Base-by-base conservation (phyloP, 2,797 vertebrate genomes). In the Jordanella pulchra region DNA sequence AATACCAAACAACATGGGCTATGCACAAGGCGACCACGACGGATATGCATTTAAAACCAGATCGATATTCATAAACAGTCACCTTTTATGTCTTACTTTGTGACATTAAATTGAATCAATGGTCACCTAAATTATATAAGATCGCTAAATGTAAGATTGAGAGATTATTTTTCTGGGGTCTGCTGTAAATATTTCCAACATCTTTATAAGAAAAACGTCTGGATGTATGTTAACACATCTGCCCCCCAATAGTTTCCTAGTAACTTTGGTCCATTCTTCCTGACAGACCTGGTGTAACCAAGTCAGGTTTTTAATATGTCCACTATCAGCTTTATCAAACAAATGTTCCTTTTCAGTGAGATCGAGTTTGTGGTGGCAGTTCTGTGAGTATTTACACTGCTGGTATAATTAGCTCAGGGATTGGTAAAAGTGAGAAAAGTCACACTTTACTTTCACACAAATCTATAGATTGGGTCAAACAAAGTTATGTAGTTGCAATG, bases 1-100 rank as follows among this genome's bases (percentile, higher is more conserved):
- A 51, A 45, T 66, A 55, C 28, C 56, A 15, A 45, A 67, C 23
- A 67, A 76, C 18, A 30, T 39, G 48, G 39, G 27, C 25, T 73
- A 66, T 58, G 27, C 63, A 69, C 48, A 71, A 54, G 47, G 15
- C 3, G 2, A 32, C 30, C 25, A 28, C 28, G 23, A 64, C 4
- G 63, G 30, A 61, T 64, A 73, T 50, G 50, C 27, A 35, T 3
- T 15, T 42, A 23, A 63, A 35, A 44, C 53, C 53, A 54, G 25
- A 27, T 54, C 50, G 2, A n/a, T 53, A 23, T n/a, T 9, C 21
- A n/a, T 53, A 53, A 53, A n/a, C n/a, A 53, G 4, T 10, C 1
- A 53, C 4, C 3, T n/a, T 51, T 53, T 53, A 53, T n/a, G 11
- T n/a, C 0, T n/a, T n/a, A 2, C 21, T 7, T 5, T 53, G 21